Conservation (phyloP, 2,888 invertebrate species). For the Cephalotes varians region DNA sequence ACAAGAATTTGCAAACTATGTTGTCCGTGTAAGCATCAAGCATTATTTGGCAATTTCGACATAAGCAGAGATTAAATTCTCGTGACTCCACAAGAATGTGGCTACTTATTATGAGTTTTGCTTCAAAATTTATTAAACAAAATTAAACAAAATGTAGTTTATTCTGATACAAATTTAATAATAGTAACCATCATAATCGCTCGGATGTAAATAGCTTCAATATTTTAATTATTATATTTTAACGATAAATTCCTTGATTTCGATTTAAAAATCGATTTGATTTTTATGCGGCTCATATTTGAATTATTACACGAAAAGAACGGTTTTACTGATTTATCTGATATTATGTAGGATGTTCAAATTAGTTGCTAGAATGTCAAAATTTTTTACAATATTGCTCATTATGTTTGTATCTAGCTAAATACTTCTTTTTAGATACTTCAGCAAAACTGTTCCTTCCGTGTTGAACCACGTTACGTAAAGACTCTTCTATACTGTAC, state of each 20-base stretch:
- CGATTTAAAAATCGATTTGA: not conserved
- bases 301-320: not conserved
- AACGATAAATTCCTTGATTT: not conserved
- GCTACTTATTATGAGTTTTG: not conserved
- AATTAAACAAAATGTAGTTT: not conserved
- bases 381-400: too few relatives aligned
- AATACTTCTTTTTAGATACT: too few relatives aligned
- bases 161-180: not conserved
- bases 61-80: constrained; percentile 8
- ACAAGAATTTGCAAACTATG: not conserved
- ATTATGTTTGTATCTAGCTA: too few relatives aligned
- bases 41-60: not conserved
- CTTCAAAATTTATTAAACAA: not conserved
- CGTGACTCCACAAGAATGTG: not conserved
- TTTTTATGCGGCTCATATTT: not conserved
- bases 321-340: too few relatives aligned
- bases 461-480: not conserved
- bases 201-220: not conserved
- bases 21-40: not conserved
- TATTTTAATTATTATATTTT: constrained; percentile 4
- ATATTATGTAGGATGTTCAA: too few relatives aligned
- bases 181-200: not conserved
- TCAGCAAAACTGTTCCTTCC: too few relatives aligned
- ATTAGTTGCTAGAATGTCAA: too few relatives aligned
- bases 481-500: not conserved